Evolutionary conservation across 2,797 vertebrate species (phyloP).

Genomic region (Lerista edwardsae): DNA sequence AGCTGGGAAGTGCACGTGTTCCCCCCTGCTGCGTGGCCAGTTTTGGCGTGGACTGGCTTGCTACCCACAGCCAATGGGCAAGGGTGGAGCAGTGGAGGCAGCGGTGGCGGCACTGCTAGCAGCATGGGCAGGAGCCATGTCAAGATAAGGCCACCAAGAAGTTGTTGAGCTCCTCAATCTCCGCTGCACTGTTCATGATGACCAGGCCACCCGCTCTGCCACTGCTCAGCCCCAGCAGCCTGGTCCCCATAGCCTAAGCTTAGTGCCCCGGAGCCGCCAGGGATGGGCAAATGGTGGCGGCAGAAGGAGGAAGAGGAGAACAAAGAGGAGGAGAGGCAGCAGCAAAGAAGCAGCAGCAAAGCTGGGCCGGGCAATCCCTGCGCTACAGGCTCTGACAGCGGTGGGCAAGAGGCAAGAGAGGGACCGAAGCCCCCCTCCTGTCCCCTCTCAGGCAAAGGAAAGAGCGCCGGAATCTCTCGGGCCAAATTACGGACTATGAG

Average conservation of each 20-base stretch:
- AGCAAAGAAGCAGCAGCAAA: background rate
- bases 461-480: conserved; percentile 42
- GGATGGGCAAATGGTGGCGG: conserved; percentile 70
- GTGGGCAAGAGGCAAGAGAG: conserved; percentile 29
- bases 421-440: conserved; percentile 22
- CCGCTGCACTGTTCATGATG: conserved; percentile 77
- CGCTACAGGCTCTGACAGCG: conserved; percentile 64
- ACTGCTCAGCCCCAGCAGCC: conserved; percentile 86
- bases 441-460: conserved; percentile 53
- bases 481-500: conserved; percentile 48
- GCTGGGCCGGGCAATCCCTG: conserved; percentile 57
- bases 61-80: conserved; percentile 82
- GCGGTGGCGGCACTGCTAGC: conserved; percentile 73
- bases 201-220: conserved; percentile 86
- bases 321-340: background rate
- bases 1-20: no score
- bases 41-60: conserved; percentile 59
- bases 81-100: conserved; percentile 75
- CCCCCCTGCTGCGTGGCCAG: no score
- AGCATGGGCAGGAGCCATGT: conserved; percentile 91
- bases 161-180: conserved; percentile 92
- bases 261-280: conserved; percentile 69
- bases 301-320: conserved; percentile 52
- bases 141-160: conserved; percentile 95
- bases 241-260: conserved; percentile 93